Conservation (phyloP, 2,888 invertebrate species). For the Nemurella pictetii region DNA sequence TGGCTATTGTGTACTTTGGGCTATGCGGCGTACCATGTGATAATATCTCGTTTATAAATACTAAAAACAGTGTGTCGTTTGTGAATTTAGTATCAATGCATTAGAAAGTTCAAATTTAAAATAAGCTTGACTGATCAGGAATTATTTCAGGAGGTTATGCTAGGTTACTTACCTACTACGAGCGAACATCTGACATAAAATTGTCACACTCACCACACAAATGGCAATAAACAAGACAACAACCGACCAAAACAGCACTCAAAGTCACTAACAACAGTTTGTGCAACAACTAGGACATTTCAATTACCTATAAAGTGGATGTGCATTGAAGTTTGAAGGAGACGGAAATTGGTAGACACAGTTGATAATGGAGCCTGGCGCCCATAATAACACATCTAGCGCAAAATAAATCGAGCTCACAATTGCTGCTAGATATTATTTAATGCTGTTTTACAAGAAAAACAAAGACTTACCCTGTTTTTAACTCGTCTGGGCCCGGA, state of each 20-base stretch:
- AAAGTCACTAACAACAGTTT: not conserved
- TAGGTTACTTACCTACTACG: too few relatives aligned
- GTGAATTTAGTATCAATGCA: not conserved
- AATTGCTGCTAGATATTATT: slow-evolving; percentile 75
- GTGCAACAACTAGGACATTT: not conserved
- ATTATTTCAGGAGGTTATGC: slow-evolving; percentile 62
- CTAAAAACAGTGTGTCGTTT: slow-evolving; percentile 46
- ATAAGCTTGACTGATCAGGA: slow-evolving; percentile 55
- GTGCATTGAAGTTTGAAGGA: slow-evolving; percentile 71
- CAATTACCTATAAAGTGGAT: slow-evolving; percentile 36
- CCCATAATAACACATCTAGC: slow-evolving; percentile 53
- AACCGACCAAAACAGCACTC: not conserved
- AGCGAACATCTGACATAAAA: too few relatives aligned
- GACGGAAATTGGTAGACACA: slow-evolving; percentile 57
- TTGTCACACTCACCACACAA: too few relatives aligned
- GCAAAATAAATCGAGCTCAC: slow-evolving; percentile 64
- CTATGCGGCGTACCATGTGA: slow-evolving; percentile 60
- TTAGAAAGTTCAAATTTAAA: not conserved
- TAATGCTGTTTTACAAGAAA: slow-evolving; percentile 60
- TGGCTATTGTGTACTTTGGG: slow-evolving; percentile 61
- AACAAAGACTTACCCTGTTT: slow-evolving; percentile 32
- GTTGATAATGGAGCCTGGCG: slow-evolving; percentile 23
- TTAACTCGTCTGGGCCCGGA: too few relatives aligned
- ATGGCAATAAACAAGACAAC: not conserved
- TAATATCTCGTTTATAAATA: slow-evolving; percentile 68